Evolutionary conservation across 2,113 vertebrate genomes (phyloP), one percentile per base, ranked within the genome.

Genomic region (Apteryx owenii): DNA sequence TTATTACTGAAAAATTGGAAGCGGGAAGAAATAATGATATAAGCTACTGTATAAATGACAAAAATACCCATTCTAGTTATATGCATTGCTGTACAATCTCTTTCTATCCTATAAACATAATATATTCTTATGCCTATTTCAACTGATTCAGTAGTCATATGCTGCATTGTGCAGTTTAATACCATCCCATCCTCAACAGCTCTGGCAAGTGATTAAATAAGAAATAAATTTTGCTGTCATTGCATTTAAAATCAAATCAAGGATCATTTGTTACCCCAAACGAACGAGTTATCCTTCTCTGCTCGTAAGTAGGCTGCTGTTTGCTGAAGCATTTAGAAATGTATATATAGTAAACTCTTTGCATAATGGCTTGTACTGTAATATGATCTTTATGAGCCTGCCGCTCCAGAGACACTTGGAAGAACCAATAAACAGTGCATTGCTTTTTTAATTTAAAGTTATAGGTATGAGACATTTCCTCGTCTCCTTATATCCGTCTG

Each of bases 201-300:
- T 56, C 96, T 80, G 97, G 96, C 87, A 96, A 96, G 97, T 97
- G 97, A 98, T 98, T 98, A 98, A 97, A 98, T 97, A 97, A 97
- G 98, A 98, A 97, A 98, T 98, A 98, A 98, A 98, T 98, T 96
- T 48, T 97, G 97, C 98, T 98, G 98, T 98, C 98, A 93, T 91
- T 97, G 98, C 98, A 97, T 98, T 98, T 98, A 98, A 98, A 98
- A 98, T 98, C 98, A 98, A 98, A 98, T 98, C 98, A 98, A 98
- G 98, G 98, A 94, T 97, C 97, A 96, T 98, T 98, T 98, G 97
- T 98, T 98, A 98, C 97, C 97, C 97, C 97, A 98, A 97, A 98
- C 96, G 98, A 97, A 97, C 96, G 97, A 68, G 98, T 89, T 96
- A 97, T 93, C 97, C 98, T 93, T 95, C 95, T 90, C 97, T 89